Conservation (phyloP, 1,140 invertebrate genomes). For the Phthorimaea operculella region DNA sequence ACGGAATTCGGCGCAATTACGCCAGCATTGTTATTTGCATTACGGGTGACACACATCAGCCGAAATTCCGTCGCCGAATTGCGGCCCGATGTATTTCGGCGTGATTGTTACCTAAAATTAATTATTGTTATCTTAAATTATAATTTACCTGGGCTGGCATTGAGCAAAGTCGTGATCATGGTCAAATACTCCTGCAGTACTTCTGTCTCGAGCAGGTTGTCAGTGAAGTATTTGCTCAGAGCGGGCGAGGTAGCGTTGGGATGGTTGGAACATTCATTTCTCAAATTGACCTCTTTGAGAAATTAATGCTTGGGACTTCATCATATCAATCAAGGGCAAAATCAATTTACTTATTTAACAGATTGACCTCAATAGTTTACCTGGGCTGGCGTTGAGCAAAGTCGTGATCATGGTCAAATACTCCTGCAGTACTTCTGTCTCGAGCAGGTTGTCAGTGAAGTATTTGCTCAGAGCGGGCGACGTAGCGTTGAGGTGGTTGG, state of each 20-base stretch:
- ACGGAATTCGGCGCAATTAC: too few relatives aligned
- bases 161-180: constrained; percentile 73
- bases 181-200: constrained; percentile 73
- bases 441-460: constrained; percentile 57
- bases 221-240: constrained; percentile 69
- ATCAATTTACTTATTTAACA: too few relatives aligned
- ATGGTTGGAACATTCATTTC: too few relatives aligned
- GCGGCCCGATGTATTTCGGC: too few relatives aligned
- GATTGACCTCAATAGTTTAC: too few relatives aligned
- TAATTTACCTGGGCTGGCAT: constrained; percentile 69
- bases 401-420: constrained; percentile 76
- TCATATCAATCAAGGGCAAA: too few relatives aligned
- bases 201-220: constrained; percentile 59
- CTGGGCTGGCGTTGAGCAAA: constrained; percentile 71
- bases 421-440: constrained; percentile 68
- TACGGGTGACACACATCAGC: too few relatives aligned
- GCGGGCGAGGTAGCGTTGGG: constrained; percentile 73
- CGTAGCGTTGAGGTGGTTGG: constrained; percentile 72
- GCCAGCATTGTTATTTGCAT: too few relatives aligned
- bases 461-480: constrained; percentile 73
- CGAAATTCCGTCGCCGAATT: constrained; percentile 9
- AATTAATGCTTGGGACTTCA: too few relatives aligned
- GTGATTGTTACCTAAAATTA: too few relatives aligned
- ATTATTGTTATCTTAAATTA: too few relatives aligned
- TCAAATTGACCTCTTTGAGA: too few relatives aligned